Evolutionary conservation across 2,888 invertebrate genomes (phyloP).

Genomic region (Hymenopus coronatus): DNA sequence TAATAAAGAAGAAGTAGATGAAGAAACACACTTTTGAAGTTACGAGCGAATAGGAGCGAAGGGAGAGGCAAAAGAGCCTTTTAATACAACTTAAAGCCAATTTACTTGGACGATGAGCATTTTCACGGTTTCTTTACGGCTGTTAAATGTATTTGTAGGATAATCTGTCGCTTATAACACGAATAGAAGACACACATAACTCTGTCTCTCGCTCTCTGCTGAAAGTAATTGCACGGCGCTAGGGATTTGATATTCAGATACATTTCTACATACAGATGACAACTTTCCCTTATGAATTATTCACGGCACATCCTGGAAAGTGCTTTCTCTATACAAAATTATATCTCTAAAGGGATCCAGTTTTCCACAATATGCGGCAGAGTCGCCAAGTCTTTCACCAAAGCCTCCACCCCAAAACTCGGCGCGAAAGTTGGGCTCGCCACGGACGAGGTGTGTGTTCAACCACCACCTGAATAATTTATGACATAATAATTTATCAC

Average conservation of each 20-base stretch:
- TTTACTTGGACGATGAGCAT: background rate
- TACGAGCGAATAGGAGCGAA: too few species aligned
- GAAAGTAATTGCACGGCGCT: background rate
- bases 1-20: too few species aligned
- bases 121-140: background rate
- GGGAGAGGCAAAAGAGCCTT: too few species aligned
- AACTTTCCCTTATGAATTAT: background rate
- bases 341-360: background rate
- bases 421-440: background rate
- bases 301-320: background rate
- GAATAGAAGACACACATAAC: too few species aligned
- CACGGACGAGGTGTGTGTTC: background rate
- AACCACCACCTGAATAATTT: constrained; percentile 10
- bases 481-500: constrained; percentile 15
- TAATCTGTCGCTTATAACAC: background rate
- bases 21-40: too few species aligned
- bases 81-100: background rate
- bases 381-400: too few species aligned
- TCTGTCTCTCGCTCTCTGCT: too few species aligned
- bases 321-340: background rate
- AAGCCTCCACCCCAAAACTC: background rate
- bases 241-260: background rate
- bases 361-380: background rate
- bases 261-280: background rate
- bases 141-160: background rate